Conservation (phyloP, 64 coral and sea anemone species). For the Montipora sp. region DNA sequence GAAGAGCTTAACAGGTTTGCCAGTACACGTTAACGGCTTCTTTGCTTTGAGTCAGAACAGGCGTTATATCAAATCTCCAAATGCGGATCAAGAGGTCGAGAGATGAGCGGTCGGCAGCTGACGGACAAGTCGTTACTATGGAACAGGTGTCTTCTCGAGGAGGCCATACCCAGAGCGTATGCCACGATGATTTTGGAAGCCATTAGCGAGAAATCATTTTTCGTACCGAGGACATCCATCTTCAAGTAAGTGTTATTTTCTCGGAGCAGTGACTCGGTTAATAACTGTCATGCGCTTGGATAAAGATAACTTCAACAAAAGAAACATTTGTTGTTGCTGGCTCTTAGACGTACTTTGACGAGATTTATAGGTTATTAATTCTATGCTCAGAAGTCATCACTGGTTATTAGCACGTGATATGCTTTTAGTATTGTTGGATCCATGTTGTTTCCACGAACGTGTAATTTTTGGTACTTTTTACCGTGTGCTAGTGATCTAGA, state of each 20-base stretch:
- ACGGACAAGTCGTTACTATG: conserved; percentile 74
- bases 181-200: conserved; percentile 43
- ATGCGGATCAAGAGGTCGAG: conserved; percentile 49
- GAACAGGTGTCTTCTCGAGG: conserved; percentile 73
- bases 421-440: no score
- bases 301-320: no score
- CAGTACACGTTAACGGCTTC: conserved; percentile 87
- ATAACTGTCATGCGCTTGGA: no score
- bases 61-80: conserved; percentile 78
- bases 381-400: no score
- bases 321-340: no score
- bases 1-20: conserved; percentile 79
- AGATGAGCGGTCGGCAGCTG: conserved; percentile 2
- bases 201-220: not conserved
- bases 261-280: no score
- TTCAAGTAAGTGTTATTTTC: not conserved
- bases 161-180: conserved; percentile 74
- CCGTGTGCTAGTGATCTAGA: no score
- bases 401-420: no score
- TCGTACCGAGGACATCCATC: not conserved
- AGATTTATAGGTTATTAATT: no score
- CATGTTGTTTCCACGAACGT: no score
- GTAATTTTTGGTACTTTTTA: no score
- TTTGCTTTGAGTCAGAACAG: conserved; percentile 92
- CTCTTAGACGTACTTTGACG: no score